A percentile compares a stretch with the other conserved stretches of the same genome.
Conservation (phyloP, 2,113 vertebrate species). For the Hyperopisus bebe region DNA sequence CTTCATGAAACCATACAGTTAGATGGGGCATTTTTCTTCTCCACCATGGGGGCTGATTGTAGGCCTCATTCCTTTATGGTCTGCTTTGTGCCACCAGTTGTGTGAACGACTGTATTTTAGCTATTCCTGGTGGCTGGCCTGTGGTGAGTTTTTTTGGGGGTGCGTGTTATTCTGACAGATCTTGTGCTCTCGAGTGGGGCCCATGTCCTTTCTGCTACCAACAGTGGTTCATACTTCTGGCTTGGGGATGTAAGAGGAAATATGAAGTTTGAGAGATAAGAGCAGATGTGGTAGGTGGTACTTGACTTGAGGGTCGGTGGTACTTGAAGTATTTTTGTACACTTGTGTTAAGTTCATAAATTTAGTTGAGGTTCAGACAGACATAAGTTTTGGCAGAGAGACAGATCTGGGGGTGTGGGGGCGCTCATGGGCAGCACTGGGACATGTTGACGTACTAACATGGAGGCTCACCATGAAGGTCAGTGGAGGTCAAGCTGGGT, state of each 20-base stretch:
- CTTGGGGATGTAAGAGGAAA: background rate
- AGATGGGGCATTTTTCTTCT: background rate
- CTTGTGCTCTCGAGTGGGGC: background rate
- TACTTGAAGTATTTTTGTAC: background rate
- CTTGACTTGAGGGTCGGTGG: background rate
- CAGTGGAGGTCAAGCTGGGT: background rate
- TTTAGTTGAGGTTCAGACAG: background rate
- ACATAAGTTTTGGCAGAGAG: background rate
- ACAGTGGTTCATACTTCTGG: background rate
- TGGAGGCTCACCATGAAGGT: background rate
- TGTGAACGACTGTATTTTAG: background rate
- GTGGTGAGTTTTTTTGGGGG: background rate
- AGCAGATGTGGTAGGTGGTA: background rate
- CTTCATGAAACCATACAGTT: background rate
- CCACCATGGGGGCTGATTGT: background rate
- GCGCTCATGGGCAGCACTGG: background rate
- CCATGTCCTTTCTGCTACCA: background rate
- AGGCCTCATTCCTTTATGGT: background rate
- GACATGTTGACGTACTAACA: background rate
- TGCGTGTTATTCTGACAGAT: background rate
- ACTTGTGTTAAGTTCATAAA: background rate
- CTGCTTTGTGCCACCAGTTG: background rate
- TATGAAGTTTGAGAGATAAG: background rate
- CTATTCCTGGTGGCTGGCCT: background rate
- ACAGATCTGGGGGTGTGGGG: background rate